A percentile compares a stretch with the other conserved stretches of the same genome.
Evolutionary conservation across 92 coral and sea anemone species (phyloP).

Genomic region (Heteractis magnifica): DNA sequence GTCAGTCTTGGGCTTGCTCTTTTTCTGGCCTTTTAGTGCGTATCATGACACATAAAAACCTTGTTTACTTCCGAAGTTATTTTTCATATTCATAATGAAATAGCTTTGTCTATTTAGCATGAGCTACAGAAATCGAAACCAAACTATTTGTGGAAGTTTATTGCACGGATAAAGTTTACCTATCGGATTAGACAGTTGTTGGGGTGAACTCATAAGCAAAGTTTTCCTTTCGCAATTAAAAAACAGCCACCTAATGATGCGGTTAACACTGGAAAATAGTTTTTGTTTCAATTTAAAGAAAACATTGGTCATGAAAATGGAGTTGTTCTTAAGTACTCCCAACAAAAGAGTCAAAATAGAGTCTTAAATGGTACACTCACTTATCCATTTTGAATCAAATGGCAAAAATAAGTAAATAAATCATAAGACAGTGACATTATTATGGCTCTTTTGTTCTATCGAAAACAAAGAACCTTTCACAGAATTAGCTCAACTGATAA

Average conservation of each 20-base stretch:
- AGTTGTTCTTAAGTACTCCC: neutral
- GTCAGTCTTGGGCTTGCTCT: neutral
- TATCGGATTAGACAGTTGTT: neutral
- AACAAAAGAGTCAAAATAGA: neutral
- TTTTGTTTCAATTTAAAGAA: neutral
- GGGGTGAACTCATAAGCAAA: neutral
- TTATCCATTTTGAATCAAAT: neutral
- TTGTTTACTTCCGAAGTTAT: neutral
- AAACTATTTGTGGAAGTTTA: neutral
- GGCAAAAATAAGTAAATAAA: neutral
- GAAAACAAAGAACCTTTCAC: neutral
- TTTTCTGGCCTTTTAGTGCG: constrained; percentile 1
- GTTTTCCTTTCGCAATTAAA: neutral
- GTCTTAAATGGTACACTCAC: neutral
- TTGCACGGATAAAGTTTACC: neutral
- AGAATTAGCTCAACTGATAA: neutral
- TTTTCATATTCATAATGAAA: neutral
- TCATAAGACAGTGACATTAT: neutral
- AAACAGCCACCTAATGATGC: neutral
- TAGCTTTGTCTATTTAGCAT: neutral
- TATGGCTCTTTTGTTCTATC: neutral
- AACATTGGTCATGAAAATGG: neutral
- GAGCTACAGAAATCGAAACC: neutral
- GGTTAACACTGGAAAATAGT: neutral
- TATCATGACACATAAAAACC: neutral